Conservation (phyloP, 2,113 vertebrate genomes). For the Gasterosteus aculeatus region DNA sequence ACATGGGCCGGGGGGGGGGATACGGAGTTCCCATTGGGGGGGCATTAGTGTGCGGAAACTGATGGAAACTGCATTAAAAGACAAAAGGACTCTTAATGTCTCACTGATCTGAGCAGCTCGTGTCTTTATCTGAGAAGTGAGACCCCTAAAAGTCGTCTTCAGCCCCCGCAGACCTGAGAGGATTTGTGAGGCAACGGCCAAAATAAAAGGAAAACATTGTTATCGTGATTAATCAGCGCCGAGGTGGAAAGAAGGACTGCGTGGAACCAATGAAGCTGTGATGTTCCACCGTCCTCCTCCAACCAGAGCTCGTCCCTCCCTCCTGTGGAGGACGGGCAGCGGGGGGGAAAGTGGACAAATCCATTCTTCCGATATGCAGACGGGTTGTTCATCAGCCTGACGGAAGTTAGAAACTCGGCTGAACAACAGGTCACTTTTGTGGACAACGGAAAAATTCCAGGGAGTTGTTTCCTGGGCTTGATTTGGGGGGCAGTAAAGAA, state of each 20-base stretch:
- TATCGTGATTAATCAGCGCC: constrained; percentile 71
- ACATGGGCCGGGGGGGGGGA: constrained; percentile 35
- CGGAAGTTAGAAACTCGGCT: constrained; percentile 29
- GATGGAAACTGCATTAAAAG: too few relatives aligned
- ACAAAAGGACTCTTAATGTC: too few relatives aligned
- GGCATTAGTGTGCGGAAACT: too few relatives aligned
- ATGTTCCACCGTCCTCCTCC: constrained; percentile 24
- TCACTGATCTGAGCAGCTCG: too few relatives aligned
- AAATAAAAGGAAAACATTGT: constrained; percentile 66
- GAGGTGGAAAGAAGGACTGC: constrained; percentile 69
- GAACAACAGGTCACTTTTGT: constrained; percentile 76
- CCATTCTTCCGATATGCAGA: constrained; percentile 76
- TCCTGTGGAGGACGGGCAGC: background rate
- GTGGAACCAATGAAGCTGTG: constrained; percentile 62
- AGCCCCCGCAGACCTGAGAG: too few relatives aligned
- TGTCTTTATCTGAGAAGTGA: too few relatives aligned
- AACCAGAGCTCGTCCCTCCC: constrained; percentile 4
- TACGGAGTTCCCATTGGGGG: constrained; percentile 30
- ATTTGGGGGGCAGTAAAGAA: constrained; percentile 62
- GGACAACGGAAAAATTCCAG: constrained; percentile 41
- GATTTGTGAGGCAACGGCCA: constrained; percentile 32
- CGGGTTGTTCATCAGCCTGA: background rate
- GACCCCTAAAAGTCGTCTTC: too few relatives aligned
- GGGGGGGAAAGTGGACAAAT: constrained; percentile 40
- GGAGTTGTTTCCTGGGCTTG: constrained; percentile 70